These are phyloP conservation scores for Aramus guarauna DNA, from an alignment of 2,113 vertebrate genomes.

Conservation along the genomic window DNA sequence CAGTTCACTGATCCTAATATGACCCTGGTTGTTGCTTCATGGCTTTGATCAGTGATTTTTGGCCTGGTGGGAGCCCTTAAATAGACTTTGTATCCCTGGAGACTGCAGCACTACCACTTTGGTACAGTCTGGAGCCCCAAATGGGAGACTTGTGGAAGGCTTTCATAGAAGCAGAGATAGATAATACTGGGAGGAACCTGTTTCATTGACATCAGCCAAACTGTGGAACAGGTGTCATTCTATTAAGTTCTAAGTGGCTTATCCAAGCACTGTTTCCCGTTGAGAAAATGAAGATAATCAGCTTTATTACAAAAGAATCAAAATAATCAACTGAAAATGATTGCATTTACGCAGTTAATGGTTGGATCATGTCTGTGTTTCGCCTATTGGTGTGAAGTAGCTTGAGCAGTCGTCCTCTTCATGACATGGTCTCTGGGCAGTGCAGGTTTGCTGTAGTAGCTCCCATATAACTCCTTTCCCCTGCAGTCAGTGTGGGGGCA, in stretches of 20 bases:
- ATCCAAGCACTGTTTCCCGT: neutral
- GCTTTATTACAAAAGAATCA: neutral
- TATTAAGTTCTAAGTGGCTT: neutral
- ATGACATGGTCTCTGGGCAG: neutral
- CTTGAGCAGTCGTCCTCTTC: neutral
- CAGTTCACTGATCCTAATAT: neutral
- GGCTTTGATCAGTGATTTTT: neutral
- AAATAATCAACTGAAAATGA: neutral
- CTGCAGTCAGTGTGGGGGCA: neutral
- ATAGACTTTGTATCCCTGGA: neutral
- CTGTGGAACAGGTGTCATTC: neutral
- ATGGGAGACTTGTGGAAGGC: neutral
- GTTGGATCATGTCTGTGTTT: neutral
- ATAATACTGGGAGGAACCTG: neutral
- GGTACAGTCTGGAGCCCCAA: neutral
- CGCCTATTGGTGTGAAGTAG: too few relatives aligned
- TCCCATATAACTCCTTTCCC: neutral
- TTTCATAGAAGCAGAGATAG: neutral
- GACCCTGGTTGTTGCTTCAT: neutral
- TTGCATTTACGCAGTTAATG: neutral
- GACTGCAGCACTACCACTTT: neutral
- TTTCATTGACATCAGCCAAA: neutral
- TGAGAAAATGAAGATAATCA: neutral
- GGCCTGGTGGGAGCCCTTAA: neutral
- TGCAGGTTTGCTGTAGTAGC: neutral